These are phyloP conservation scores for Pomacea canaliculata DNA, from an alignment of 2,888 invertebrate species.

Conservation along the genomic window DNA sequence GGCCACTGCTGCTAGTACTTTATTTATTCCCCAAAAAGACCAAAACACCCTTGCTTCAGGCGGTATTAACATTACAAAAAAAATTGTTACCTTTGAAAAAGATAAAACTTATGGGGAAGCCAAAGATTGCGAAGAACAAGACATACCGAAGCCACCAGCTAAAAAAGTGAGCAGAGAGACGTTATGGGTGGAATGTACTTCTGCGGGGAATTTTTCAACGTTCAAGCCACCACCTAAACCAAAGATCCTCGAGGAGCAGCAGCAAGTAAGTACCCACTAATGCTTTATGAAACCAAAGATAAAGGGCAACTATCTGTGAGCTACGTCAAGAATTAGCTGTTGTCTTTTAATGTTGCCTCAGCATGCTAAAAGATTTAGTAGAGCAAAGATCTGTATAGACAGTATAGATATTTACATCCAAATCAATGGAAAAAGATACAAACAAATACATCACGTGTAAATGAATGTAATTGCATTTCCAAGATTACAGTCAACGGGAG, in stretches of 20 bases:
- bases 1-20: background rate
- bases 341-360: no score
- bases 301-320: no score
- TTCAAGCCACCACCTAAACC: conserved; percentile 17
- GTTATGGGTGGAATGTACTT: conserved; percentile 5
- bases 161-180: conserved; percentile 5
- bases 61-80: conserved; percentile 15
- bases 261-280: background rate
- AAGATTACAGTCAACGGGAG: no score
- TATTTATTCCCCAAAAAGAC: conserved; percentile 15
- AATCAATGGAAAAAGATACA: no score
- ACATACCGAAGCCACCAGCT: background rate
- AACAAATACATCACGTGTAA: no score
- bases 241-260: conserved; percentile 5
- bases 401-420: no score
- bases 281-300: no score
- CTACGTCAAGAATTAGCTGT: no score
- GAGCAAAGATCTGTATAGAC: no score
- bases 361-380: no score
- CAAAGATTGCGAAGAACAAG: background rate
- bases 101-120: background rate
- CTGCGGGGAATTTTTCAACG: conserved; percentile 18
- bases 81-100: conserved; percentile 21
- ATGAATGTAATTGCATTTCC: no score
- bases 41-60: conserved; percentile 1